Evolutionary conservation across 1,140 invertebrate species (phyloP).

Genomic region (Zaprionus lachaisei): DNA sequence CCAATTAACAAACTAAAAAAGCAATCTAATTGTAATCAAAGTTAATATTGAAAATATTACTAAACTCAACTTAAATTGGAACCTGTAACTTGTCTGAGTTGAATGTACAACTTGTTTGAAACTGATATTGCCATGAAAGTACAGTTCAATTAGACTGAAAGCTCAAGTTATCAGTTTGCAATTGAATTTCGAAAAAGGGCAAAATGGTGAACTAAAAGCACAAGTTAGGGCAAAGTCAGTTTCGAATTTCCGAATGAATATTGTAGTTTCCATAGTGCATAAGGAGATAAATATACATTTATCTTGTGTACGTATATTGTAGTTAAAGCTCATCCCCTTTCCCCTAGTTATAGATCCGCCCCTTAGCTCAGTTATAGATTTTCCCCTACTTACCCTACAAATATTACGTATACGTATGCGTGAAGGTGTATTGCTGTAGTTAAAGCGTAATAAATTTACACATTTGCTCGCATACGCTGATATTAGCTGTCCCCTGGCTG

Average conservation of each 20-base stretch:
- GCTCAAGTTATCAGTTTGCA: neutral
- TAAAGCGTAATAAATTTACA: slow-evolving; percentile 69
- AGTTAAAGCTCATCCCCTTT: too few relatives aligned
- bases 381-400: neutral
- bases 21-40: slow-evolving; percentile 9
- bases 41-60: neutral
- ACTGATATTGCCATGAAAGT: neutral
- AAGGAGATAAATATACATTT: too few relatives aligned
- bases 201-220: neutral
- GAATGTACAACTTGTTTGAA: neutral
- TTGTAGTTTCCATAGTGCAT: too few relatives aligned
- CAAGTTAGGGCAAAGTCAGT: too few relatives aligned
- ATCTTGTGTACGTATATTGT: neutral
- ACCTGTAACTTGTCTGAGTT: too few relatives aligned
- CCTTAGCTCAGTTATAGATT: too few relatives aligned
- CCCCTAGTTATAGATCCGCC: too few relatives aligned
- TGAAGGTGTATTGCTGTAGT: slow-evolving; percentile 47
- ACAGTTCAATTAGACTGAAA: neutral
- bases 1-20: too few relatives aligned
- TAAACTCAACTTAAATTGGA: neutral
- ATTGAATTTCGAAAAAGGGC: neutral
- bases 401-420: slow-evolving; percentile 41
- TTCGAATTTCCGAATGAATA: too few relatives aligned
- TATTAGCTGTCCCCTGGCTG: slow-evolving; percentile 2
- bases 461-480: slow-evolving; percentile 37